phyloP scores from a whole-genome alignment of 2,888 invertebrate species.

The Dexiosoma caninum region DNA sequence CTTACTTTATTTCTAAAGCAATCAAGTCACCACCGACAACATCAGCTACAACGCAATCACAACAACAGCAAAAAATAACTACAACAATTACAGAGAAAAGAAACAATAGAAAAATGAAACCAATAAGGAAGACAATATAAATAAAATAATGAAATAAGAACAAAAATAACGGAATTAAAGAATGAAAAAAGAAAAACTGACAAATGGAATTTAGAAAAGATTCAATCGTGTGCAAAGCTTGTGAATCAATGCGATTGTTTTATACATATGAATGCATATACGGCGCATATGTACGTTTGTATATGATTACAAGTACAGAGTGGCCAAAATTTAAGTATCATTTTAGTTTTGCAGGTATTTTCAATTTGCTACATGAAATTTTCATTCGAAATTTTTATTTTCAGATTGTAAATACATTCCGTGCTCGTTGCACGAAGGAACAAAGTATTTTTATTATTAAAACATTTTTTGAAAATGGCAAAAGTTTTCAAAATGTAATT shows the following conservation, averaged over 20 bases:
- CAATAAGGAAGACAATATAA: conserved; percentile 39
- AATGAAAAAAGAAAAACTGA: conserved; percentile 46
- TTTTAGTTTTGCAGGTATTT: no score
- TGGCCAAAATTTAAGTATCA: no score
- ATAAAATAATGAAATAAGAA: conserved; percentile 35
- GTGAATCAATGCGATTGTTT: conserved; percentile 60
- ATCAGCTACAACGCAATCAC: no score
- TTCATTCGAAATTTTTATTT: no score
- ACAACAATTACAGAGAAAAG: neutral
- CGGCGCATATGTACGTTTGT: neutral
- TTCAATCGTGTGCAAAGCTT: conserved; percentile 61
- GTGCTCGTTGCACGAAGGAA: no score
- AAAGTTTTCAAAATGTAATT: no score
- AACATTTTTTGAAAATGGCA: no score
- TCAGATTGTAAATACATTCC: no score
- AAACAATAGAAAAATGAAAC: conserved; percentile 2
- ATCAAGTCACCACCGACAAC: conserved; percentile 65
- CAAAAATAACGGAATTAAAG: neutral
- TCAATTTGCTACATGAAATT: no score
- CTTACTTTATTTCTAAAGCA: conserved; percentile 56
- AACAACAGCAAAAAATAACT: conserved; percentile 8
- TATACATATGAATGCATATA: conserved; percentile 16
- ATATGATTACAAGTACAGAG: no score
- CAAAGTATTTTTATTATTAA: no score
- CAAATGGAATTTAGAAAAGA: conserved; percentile 62